Evolutionary conservation across 2,797 vertebrate genomes (phyloP), one percentile per base, ranked within the genome.

Genomic region (Myotis pilosus): DNA sequence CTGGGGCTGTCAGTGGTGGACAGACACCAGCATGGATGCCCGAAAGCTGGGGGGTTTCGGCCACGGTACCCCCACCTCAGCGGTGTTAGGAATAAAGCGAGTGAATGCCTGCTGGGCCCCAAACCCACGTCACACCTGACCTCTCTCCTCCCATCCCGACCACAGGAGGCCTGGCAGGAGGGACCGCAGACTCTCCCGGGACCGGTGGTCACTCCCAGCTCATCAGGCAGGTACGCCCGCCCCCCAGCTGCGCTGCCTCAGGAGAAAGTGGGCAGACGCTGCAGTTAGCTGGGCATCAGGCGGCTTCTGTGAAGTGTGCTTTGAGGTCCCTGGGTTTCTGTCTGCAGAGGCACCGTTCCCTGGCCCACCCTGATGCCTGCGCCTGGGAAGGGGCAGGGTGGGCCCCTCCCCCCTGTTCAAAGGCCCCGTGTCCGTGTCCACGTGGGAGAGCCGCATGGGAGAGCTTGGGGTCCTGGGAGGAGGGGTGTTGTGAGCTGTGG

Each of bases 391-490:
- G 9, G 47, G 7, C 4, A 38, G 9, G 10, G 16, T 17, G 55
- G 16, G 75, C 51, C 5, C 62, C 38, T 85, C 28, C 6, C 38
- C 19, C 33, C 41, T 25, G 2, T 30, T 23, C n/a, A 16, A 4
- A 83, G 38, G 23, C 80, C 72, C 28, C 3, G 23, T 9, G 22
- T 23, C 22, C 1, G 8, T 8, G 10, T 23, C 49, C 49, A 51
- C 16, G 0, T 53, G 38, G 6, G 7, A 44, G 41, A 44, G 47
- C 53, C 6, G 0, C 2, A 0, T 12, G 6, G 10, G 11, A 23
- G 17, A 41, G 2, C 10, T 25, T 71, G 16, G 36, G 49, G 20
- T 44, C 51, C n/a, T 4, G 5, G 28, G 23, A 76, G 9, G 4
- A 51, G 30, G 28, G 19, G 13, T 57, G 8, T 71, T 16, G 1